A percentile compares a stretch with the other conserved stretches of the same genome.
These are phyloP conservation scores for Amblyjoppa proteus DNA, from an alignment of 2,888 invertebrate species.

Conservation along the genomic window DNA sequence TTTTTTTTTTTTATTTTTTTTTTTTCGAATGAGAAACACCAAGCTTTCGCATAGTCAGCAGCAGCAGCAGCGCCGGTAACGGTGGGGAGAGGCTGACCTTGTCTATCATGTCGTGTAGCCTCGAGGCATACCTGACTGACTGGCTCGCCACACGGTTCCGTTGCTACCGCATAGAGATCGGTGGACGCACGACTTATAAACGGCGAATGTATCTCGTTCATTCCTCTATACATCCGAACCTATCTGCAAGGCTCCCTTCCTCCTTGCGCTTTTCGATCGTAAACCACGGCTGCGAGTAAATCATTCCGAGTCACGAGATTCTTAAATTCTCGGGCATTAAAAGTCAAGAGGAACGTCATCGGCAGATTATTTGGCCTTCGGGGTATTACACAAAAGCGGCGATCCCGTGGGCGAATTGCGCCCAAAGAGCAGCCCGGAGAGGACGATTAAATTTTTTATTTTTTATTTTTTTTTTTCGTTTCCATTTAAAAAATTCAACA, in stretches of 20 bases:
- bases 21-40: background rate
- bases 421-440: background rate
- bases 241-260: slow-evolving; percentile 51
- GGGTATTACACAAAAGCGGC: slow-evolving; percentile 19
- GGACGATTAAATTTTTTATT: slow-evolving; percentile 2
- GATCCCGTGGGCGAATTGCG: slow-evolving; percentile 36
- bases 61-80: slow-evolving; percentile 23
- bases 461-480: background rate
- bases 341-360: slow-evolving; percentile 47
- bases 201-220: slow-evolving; percentile 37
- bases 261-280: slow-evolving; percentile 66
- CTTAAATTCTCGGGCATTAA: slow-evolving; percentile 72
- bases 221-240: slow-evolving; percentile 22
- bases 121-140: slow-evolving; percentile 83
- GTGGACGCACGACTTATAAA: slow-evolving; percentile 45
- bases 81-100: slow-evolving; percentile 83
- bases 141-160: slow-evolving; percentile 72
- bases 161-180: slow-evolving; percentile 71
- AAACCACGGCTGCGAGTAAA: slow-evolving; percentile 76
- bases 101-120: slow-evolving; percentile 83
- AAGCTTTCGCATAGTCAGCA: slow-evolving; percentile 29
- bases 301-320: slow-evolving; percentile 80
- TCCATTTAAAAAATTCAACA: background rate
- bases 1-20: background rate
- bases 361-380: slow-evolving; percentile 1